Base-by-base conservation (phyloP, 2,888 invertebrate species). In the Pomacea canaliculata region DNA sequence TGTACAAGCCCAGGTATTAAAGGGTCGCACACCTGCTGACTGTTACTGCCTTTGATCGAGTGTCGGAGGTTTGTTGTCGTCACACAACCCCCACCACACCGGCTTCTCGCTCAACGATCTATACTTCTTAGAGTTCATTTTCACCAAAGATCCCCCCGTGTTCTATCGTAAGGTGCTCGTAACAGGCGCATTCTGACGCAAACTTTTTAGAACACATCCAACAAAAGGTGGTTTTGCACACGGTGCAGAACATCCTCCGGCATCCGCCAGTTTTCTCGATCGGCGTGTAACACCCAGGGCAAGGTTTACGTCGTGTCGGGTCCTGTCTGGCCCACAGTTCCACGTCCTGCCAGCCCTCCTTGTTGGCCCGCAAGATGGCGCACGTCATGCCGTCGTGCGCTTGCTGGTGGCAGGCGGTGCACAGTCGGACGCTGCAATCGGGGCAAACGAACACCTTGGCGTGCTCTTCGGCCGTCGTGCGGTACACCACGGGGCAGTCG, bases 261-360 rank as follows among this genome's bases (percentile, higher is more conserved):
- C 89, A 89, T 0, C 89, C 89, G 37, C 76, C 85, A 66, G 67
- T 82, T 67, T 89, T 89, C 73, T 88, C 86, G 46, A 89, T 87
- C 0, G 80, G 80, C 12, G 73, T 56, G 0, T 73, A 70, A 73
- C 89, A 89, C 18, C 81, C 81, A 7, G 89, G 89, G 78, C 89
- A 89, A 0, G 71, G 56, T 70, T 82, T 84, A 18, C 87, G 75
- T 16, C 83, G 82, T 1, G 73, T n/a, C 4, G 82, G 77, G 51
- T 87, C 83, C 16, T 73, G 77, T 23, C 63, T 65, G 49, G 85
- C 27, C 87, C 88, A 88, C n/a, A 71, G 67, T 18, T 81, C 74
- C n/a, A 86, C 27, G 10, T 72, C 68, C 27, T 56, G 48, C 23
- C 81, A 82, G 10, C 81, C 83, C 7, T 74, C 70, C 27, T 80